phyloP scores from a whole-genome alignment of 1,140 invertebrate genomes.

The Drosophila orena region DNA sequence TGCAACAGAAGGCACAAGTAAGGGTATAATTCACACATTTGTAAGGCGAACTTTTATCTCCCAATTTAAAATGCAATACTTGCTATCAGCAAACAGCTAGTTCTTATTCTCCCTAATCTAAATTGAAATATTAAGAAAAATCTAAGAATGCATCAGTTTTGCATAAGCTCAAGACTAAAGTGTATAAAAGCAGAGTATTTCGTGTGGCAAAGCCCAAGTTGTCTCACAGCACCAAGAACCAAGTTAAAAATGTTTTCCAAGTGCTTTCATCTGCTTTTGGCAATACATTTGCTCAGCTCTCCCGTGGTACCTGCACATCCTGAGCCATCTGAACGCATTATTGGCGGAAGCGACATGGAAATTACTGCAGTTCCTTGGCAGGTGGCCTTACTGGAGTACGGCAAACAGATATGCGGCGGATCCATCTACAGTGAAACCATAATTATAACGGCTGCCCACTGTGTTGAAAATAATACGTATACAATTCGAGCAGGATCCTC shows the following conservation, averaged over 20 bases:
- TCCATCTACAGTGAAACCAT: conserved; percentile 85
- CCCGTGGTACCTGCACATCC: background rate
- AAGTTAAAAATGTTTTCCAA: conserved; percentile 2
- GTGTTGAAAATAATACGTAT: conserved; percentile 30
- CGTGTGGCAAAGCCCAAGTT: background rate
- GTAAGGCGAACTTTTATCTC: too few species aligned
- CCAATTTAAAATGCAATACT: too few species aligned
- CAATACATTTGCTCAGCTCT: background rate
- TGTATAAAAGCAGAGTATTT: background rate
- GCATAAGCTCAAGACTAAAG: too few species aligned
- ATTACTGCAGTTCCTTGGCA: conserved; percentile 86
- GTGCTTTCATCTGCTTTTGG: conserved; percentile 1
- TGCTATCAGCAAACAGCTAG: too few species aligned
- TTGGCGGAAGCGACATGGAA: conserved; percentile 43
- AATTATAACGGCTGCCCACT: conserved; percentile 87
- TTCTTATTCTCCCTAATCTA: background rate
- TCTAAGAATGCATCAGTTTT: background rate
- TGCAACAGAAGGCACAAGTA: too few species aligned
- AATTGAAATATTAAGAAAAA: background rate
- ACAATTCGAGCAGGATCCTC: conserved; percentile 36
- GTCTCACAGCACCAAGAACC: background rate
- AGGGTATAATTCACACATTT: too few species aligned
- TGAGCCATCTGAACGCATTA: conserved; percentile 6
- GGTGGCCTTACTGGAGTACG: conserved; percentile 75
- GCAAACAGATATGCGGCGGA: conserved; percentile 86